phyloP scores from a whole-genome alignment of 2,888 invertebrate species.

The Linyphia triangularis region DNA sequence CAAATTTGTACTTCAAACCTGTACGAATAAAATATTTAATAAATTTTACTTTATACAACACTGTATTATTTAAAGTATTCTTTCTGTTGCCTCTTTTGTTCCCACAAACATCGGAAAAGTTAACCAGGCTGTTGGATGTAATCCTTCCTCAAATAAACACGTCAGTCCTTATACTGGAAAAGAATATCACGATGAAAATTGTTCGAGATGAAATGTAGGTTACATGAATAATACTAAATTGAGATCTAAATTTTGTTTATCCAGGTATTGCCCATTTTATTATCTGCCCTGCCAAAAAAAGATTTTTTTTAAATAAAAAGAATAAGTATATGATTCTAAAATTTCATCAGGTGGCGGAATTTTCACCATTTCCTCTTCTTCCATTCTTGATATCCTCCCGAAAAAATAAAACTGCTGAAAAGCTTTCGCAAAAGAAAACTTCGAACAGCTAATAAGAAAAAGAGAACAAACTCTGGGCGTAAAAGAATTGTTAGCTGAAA shows the following conservation, averaged over 20 bases:
- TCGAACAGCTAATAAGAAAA: background rate
- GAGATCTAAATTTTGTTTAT: background rate
- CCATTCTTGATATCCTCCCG: background rate
- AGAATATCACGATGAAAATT: background rate
- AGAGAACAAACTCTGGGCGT: conserved; percentile 56
- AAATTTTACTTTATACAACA: too few relatives aligned
- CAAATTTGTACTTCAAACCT: too few relatives aligned
- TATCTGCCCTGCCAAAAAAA: background rate
- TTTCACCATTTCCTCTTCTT: conserved; percentile 1
- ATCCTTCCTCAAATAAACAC: background rate
- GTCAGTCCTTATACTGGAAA: background rate
- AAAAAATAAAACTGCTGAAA: conserved; percentile 31
- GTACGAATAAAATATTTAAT: too few relatives aligned
- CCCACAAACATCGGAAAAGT: too few relatives aligned
- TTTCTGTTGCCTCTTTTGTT: too few relatives aligned
- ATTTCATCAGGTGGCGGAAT: conserved; percentile 33
- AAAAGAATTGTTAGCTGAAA: conserved; percentile 29
- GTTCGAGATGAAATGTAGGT: background rate
- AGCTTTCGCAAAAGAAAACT: background rate
- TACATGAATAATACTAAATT: background rate
- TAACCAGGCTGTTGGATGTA: background rate
- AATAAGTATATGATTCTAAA: conserved; percentile 29
- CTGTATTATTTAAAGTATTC: too few relatives aligned
- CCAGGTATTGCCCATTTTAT: background rate
- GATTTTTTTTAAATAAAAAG: too few relatives aligned